Base-by-base conservation (phyloP, 1,140 invertebrate genomes). In the Apis laboriosa region DNA sequence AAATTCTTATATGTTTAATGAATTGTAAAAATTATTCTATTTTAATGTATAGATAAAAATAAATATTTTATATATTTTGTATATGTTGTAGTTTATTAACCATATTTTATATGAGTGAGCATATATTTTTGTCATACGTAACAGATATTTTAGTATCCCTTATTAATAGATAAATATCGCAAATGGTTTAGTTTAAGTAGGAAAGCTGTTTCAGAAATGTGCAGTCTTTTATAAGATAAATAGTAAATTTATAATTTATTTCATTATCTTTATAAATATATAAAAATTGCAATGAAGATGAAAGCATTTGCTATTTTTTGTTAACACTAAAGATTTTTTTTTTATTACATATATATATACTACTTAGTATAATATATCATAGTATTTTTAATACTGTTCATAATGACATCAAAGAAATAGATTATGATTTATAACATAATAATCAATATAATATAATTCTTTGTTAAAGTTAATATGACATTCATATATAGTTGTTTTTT, bases 341-440 rank as follows among this genome's bases (percentile, higher is more conserved):
- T 28, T 86, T 84, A 19, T 64, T 34, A 64, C 24, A 34, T 28
- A 73, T 51, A 49, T 17, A 19, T 77, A 19, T 77, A 74, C 72
- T 80, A 78, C 49, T 58, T 51, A 79, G 15, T 73, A 78, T 84
- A 80, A 15, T 63, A 76, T 56, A 77, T 61, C 82, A 60, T 80
- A 56, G 19, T 75, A 83, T 60, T 80, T 83, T 84, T 80, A 83
- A 85, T 86, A 86, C 68, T 84, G 83, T 55, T 81, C 86, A 81
- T 67, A 74, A 75, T 84, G 56, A 28, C 34, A 64, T 74, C 15
- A 53, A 68, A 63, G 85, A 84, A 63, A 83, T 66, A 55, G 34
- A 63, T 49, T 58, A 73, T 72, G 75, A 75, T 67, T 77, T 64
- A 67, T 86, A 80, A 68, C 77, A 73, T 80, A 80, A 79, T 78